phyloP scores from a whole-genome alignment of 2,888 invertebrate species.

The Idaea dimidiata region DNA sequence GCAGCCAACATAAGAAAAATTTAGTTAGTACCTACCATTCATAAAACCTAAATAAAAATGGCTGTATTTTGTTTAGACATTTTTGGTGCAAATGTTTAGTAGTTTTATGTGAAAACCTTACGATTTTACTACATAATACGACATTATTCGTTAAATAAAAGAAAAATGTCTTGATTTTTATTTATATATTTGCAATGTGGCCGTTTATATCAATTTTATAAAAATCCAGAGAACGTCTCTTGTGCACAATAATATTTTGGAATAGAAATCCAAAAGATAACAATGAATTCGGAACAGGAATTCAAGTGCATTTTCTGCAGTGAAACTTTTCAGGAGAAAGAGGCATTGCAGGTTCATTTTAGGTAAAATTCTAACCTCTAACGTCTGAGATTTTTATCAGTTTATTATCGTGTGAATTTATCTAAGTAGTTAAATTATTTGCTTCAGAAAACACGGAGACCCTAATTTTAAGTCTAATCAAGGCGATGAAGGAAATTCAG shows the following conservation, averaged over 20 bases:
- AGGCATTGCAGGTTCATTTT: constrained; percentile 82
- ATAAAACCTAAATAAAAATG: constrained; percentile 28
- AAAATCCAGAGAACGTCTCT: neutral
- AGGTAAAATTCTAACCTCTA: constrained; percentile 57
- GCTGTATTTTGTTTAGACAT: constrained; percentile 28
- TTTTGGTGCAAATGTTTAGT: neutral
- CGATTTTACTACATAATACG: neutral
- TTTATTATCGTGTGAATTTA: constrained; percentile 1
- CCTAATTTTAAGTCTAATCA: constrained; percentile 55
- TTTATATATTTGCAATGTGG: neutral
- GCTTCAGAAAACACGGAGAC: constrained; percentile 82
- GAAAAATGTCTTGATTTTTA: neutral
- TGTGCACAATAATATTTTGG: neutral
- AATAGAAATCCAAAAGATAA: neutral
- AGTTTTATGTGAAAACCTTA: neutral
- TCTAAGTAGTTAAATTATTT: constrained; percentile 15
- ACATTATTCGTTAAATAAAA: neutral
- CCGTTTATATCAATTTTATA: neutral
- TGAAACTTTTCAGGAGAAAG: constrained; percentile 77
- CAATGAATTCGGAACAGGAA: constrained; percentile 58
- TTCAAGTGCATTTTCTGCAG: constrained; percentile 81
- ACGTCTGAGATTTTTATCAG: neutral
- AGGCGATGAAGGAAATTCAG: constrained; percentile 15
- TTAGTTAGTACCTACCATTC: constrained; percentile 9
- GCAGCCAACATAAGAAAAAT: constrained; percentile 2